Evolutionary conservation across 1,140 invertebrate genomes (phyloP), one percentile per base, ranked within the genome.

Genomic region (Streblospio benedicti): DNA sequence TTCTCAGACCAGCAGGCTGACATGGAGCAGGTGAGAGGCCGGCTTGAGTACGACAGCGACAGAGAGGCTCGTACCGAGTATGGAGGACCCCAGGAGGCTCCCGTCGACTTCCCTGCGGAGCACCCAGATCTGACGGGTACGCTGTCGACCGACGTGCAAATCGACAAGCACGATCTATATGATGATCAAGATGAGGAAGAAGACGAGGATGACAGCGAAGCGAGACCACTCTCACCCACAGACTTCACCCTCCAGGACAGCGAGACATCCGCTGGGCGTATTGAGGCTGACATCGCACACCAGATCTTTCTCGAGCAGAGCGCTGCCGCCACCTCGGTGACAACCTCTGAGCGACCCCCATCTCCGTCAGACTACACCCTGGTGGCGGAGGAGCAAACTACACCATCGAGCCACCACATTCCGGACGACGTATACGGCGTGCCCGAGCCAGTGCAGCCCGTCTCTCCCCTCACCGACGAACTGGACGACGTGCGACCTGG

Each of bases 321-420:
- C 28, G 67, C 70, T 32, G 58, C 68, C 57, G 56, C 62, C 27
- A 27, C 44, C 16, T 27, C 25, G 18, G n/a, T n/a, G 5, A 25
- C 41, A 20, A 31, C 41, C 2, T 23, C n/a, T 30, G 67, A 72
- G 38, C 45, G 71, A 47, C 74, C 74, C 35, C 73, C 71, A 20
- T 76, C 74, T 27, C 74, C 74, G 3, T 73, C 74, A 27, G 70
- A 75, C 33, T 75, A 69, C 49, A 76, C 74, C 25, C 60, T 76
- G 25, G 67, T 76, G 6, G 28, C 32, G 12, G 30, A 55, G 28
- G 31, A 20, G 9, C 35, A 38, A 38, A 9, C 35, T 9, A 9
- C 18, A 5, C 50, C 50, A 12, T n/a, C 20, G 33, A 55, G 18
- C 9, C n/a, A 55, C 28, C 4, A 9, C 33, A 52, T 55, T 33